phyloP scores from a whole-genome alignment of 2,797 vertebrate genomes.

The Hypotaenidia philippensis region DNA sequence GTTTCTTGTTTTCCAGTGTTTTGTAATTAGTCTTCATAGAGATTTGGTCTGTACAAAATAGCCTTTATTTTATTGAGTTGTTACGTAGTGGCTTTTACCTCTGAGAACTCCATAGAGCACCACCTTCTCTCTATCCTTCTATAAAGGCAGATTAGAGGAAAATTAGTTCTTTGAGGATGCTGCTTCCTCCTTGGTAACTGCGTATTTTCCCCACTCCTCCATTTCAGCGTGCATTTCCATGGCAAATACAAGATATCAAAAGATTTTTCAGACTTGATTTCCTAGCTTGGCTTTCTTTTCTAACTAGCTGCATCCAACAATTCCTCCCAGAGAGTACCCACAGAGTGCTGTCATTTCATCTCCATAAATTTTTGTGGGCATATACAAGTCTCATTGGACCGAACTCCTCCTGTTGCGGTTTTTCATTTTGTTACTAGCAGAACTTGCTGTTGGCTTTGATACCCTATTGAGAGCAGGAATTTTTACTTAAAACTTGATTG shows the following conservation, averaged over 20 bases:
- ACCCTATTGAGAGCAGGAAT: not conserved
- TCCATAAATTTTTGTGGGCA: not conserved
- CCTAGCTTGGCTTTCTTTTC: not conserved
- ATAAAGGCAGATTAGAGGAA: not conserved
- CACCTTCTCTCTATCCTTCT: not conserved
- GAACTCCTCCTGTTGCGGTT: not conserved
- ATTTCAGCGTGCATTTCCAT: not conserved
- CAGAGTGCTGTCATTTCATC: not conserved
- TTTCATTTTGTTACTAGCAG: not conserved
- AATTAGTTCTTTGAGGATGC: not conserved
- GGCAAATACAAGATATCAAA: not conserved
- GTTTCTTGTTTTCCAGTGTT: conserved; percentile 4
- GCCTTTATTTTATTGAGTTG: not conserved
- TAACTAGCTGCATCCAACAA: not conserved
- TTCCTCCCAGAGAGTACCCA: not conserved
- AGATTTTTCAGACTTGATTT: not conserved
- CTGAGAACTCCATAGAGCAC: not conserved
- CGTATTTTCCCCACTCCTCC: not conserved
- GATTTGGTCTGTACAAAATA: not conserved
- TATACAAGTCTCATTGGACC: not conserved
- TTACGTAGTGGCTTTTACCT: not conserved
- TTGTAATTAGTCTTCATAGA: conserved; percentile 39
- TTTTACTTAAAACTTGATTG: not conserved
- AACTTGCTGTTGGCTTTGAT: not conserved
- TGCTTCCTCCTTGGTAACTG: not conserved